These are phyloP conservation scores for Ornithoptera priamus DNA, from an alignment of 2,888 invertebrate genomes.

Conservation along the genomic window DNA sequence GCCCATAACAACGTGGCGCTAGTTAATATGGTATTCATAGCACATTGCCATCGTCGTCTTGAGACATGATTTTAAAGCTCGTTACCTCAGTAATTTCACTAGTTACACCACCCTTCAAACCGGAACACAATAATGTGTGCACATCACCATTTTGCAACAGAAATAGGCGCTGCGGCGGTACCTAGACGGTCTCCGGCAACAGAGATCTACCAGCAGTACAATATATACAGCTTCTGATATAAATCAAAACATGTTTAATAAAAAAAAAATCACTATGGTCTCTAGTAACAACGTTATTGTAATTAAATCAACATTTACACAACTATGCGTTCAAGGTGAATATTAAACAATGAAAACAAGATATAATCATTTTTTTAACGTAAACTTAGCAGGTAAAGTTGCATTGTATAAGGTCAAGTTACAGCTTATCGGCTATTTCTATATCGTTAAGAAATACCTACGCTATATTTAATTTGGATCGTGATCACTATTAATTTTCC, in stretches of 20 bases:
- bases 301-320: constrained; percentile 10
- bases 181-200: too few relatives aligned
- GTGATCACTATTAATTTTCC: constrained; percentile 4
- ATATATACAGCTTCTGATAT: not conserved
- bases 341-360: not conserved
- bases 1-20: too few relatives aligned
- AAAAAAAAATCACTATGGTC: not conserved
- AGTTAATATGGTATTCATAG: too few relatives aligned
- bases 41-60: too few relatives aligned
- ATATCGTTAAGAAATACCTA: constrained; percentile 16
- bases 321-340: constrained; percentile 14
- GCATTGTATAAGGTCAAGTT: constrained; percentile 20
- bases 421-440: constrained; percentile 5
- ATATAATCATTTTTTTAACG: not conserved
- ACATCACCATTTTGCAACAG: too few relatives aligned
- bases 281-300: not conserved
- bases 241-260: not conserved
- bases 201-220: too few relatives aligned
- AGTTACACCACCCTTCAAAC: too few relatives aligned
- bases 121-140: too few relatives aligned
- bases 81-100: too few relatives aligned
- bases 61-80: too few relatives aligned
- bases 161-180: too few relatives aligned
- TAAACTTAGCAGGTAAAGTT: constrained; percentile 9
- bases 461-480: constrained; percentile 19